Base-by-base conservation (phyloP, 2,113 vertebrate genomes). In the Osmerus mordax region DNA sequence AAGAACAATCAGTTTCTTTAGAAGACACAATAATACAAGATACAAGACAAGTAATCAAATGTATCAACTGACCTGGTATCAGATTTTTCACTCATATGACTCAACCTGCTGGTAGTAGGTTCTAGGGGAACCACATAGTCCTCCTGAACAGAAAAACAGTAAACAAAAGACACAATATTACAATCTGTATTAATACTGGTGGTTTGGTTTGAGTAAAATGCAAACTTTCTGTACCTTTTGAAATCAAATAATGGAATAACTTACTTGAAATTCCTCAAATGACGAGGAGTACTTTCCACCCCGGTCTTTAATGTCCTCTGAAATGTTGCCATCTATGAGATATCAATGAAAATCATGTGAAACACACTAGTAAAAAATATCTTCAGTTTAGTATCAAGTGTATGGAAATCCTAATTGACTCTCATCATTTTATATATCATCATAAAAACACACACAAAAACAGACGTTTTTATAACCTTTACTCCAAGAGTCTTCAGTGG, bases 191-290 rank as follows among this genome's bases (percentile, higher is more conserved):
- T 47, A 5, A 36, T 36, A 36, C 32, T 36, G 32, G 32, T 36
- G 32, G 7, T 36, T 36, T 7, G 5, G 32, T 7, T 36, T 36
- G 4, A 15, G 2, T 54, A 1, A 18, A n/a, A 56, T 56, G 54
- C 14, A 2, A n/a, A 56, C 25, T 47, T 21, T 15, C 6, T 28
- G 13, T 8, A 25, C 19, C 18, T 25, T 11, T 8, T 0, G 0
- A 58, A 0, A 12, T 23, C 19, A 19, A 12, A 66, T 7, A 41
- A 23, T 16, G 15, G 15, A 64, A 56, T 58, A 6, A 55, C 87
- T 88, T 77, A 92, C 89, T 70, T 80, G 78, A 70, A 78, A 76
- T 68, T 88, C 84, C 79, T 90, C 80, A 72, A 89, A 81, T 13
- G 86, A 88, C 36, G 82, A 82, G 11, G 83, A 83, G 41, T 81